Evolutionary conservation across 2,888 invertebrate species (phyloP).

Genomic region (Microplitis deprimator): DNA sequence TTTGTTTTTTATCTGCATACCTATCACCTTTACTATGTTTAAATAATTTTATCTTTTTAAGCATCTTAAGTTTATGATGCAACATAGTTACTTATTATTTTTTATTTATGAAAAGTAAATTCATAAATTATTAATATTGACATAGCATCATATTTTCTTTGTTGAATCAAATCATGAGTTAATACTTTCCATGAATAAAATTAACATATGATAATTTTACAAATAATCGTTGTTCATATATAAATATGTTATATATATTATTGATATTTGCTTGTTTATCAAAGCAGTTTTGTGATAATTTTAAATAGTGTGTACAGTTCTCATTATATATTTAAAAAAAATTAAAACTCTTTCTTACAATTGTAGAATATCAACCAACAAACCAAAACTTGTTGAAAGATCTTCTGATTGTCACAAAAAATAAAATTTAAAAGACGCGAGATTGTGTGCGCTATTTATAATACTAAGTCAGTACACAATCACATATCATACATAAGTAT

Average conservation of each 20-base stretch:
- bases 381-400: slow-evolving; percentile 26
- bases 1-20: not conserved
- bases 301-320: no score
- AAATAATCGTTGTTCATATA: not conserved
- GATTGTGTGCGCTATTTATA: slow-evolving; percentile 31
- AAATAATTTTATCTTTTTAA: not conserved
- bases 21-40: not conserved
- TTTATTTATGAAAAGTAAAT: not conserved
- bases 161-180: not conserved
- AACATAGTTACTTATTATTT: not conserved
- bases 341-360: not conserved
- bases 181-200: not conserved
- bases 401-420: slow-evolving; percentile 41
- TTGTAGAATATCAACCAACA: slow-evolving; percentile 9
- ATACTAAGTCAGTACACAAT: not conserved
- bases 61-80: not conserved
- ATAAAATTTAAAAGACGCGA: slow-evolving; percentile 43
- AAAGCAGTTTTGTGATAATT: not conserved
- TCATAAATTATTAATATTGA: not conserved
- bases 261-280: not conserved
- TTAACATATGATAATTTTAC: not conserved
- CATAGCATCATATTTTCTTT: not conserved
- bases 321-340: not conserved
- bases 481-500: not conserved
- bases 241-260: not conserved